Percentiles rank a stretch among this genome's conserved stretches.
These are phyloP conservation scores for Drosophila neonasuta DNA, from an alignment of 2,888 invertebrate species.

Conservation along the genomic window DNA sequence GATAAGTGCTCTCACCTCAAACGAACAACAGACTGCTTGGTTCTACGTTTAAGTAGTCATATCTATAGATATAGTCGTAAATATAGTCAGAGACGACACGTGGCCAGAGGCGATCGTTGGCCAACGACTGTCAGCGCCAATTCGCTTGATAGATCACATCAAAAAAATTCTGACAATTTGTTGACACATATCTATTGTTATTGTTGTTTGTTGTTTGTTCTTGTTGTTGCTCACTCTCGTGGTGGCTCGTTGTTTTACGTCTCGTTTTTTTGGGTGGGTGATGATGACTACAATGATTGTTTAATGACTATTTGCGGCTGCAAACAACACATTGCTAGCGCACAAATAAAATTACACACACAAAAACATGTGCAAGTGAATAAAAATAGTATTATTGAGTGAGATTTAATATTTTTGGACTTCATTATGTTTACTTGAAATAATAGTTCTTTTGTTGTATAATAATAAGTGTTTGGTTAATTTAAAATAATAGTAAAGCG, in stretches of 20 bases:
- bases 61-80: slow-evolving; percentile 14
- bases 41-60: slow-evolving; percentile 1
- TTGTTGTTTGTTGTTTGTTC: slow-evolving; percentile 13
- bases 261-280: slow-evolving; percentile 37
- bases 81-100: slow-evolving; percentile 54
- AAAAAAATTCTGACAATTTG: slow-evolving; percentile 69
- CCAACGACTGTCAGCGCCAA: slow-evolving; percentile 40
- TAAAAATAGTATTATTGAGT: slow-evolving; percentile 7
- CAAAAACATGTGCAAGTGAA: slow-evolving; percentile 7
- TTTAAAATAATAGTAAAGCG: background rate
- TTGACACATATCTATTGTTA: slow-evolving; percentile 54
- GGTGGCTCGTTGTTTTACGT: slow-evolving; percentile 9
- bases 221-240: slow-evolving; percentile 14
- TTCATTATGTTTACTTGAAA: slow-evolving; percentile 5
- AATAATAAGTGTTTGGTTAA: background rate
- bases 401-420: slow-evolving; percentile 7
- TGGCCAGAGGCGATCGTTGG: slow-evolving; percentile 45
- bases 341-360: slow-evolving; percentile 6
- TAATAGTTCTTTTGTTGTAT: background rate
- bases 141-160: slow-evolving; percentile 64
- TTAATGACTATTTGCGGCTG: slow-evolving; percentile 19
- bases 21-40: background rate
- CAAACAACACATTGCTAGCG: slow-evolving; percentile 2
- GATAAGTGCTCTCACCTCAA: slow-evolving; percentile 1
- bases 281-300: slow-evolving; percentile 33